phyloP scores from a whole-genome alignment of 2,797 vertebrate genomes.

The Gambusia yucatana region DNA sequence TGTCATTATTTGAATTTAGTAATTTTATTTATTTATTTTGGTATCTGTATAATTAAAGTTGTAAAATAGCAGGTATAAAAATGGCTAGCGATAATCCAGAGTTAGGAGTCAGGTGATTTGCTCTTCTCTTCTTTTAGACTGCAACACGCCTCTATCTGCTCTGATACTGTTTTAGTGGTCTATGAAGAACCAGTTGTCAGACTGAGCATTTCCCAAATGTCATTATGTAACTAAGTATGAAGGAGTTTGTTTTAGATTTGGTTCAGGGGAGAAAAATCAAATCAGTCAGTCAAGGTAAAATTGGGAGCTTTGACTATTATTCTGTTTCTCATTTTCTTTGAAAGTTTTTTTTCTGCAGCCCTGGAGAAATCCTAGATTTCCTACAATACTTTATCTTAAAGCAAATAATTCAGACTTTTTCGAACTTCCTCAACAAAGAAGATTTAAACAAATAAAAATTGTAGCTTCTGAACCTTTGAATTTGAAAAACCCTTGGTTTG shows the following conservation, averaged over 20 bases:
- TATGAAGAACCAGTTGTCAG: conserved; percentile 17
- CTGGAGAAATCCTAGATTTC: background rate
- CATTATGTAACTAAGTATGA: conserved; percentile 51
- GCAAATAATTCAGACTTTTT: background rate
- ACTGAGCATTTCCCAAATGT: conserved; percentile 36
- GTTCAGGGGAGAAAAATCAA: conserved; percentile 27
- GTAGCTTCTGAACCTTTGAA: background rate
- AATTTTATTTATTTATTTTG: background rate
- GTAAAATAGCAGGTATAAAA: background rate
- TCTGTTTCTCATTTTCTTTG: background rate
- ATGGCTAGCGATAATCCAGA: background rate
- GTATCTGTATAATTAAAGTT: background rate
- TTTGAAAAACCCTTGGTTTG: background rate
- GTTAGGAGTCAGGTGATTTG: background rate
- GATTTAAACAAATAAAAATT: background rate
- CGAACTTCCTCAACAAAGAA: background rate
- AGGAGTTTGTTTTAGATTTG: conserved; percentile 37
- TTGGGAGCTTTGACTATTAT: background rate
- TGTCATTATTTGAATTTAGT: background rate
- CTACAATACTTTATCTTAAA: background rate
- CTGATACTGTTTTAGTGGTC: conserved; percentile 30
- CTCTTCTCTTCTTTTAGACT: conserved; percentile 4
- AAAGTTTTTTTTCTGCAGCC: background rate
- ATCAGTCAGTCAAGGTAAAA: conserved; percentile 15
- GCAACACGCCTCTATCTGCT: conserved; percentile 6